Evolutionary conservation across 2,797 vertebrate genomes (phyloP).

Genomic region (Ficedula albicollis): DNA sequence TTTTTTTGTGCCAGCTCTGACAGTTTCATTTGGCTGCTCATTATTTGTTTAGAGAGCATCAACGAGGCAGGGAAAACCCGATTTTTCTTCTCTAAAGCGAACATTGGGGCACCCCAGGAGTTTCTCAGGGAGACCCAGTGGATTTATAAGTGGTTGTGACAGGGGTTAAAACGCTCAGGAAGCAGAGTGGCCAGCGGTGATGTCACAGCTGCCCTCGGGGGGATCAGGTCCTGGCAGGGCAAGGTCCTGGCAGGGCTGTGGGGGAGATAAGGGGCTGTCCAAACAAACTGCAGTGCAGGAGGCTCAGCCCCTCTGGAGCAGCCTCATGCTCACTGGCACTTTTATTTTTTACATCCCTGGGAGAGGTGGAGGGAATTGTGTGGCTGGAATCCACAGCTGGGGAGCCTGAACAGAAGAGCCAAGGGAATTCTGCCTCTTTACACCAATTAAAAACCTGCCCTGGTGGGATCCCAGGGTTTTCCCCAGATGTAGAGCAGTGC

Average conservation of each 20-base stretch:
- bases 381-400: neutral
- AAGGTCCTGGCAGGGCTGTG: conserved; percentile 78
- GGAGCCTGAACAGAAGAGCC: neutral
- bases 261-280: conserved; percentile 81
- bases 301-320: conserved; percentile 77
- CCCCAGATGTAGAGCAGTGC: rapidly evolving
- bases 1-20: neutral
- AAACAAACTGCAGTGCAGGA: conserved; percentile 80
- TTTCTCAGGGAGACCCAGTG: neutral
- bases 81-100: neutral
- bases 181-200: conserved; percentile 52
- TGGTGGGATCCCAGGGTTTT: no score
- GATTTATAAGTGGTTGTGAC: conserved; percentile 47
- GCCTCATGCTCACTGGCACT: conserved; percentile 28
- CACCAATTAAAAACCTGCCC: neutral
- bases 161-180: conserved; percentile 67
- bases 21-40: neutral
- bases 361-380: conserved; percentile 3
- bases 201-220: conserved; percentile 72
- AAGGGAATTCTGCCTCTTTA: neutral
- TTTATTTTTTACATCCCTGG: neutral
- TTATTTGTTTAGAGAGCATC: rapidly evolving
- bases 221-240: conserved; percentile 78
- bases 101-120: neutral
- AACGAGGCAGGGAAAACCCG: neutral